Base-by-base conservation (phyloP, 2,113 vertebrate genomes). In the Oryzias javanicus region DNA sequence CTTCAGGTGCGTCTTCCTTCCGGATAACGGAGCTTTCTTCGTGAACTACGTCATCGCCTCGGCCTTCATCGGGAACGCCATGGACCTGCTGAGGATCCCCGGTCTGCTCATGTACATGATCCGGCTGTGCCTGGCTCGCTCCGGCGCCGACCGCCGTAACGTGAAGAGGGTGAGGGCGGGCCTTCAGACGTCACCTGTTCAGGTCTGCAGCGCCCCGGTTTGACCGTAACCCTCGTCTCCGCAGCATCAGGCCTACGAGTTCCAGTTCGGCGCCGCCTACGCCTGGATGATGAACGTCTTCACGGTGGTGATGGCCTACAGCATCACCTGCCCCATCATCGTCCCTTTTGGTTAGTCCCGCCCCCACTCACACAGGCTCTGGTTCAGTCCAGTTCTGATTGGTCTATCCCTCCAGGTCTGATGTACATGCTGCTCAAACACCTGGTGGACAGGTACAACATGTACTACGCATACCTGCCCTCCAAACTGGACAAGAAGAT, bases 221-320 rank as follows among this genome's bases (percentile, higher is more conserved):
- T 35, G 8, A 35, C 35, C 0, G 6, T 48, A 45, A 55, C 20
- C 64, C 3, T 55, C 2, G 0, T 64, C 47, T 24, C 20, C 42
- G 22, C 90, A 98, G 96, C 96, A 98, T 69, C 96, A 98, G 85
- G 96, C 96, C 68, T 98, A 98, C 0, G 96, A 98, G 92, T 98
- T 98, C 86, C 96, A 98, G 91, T 98, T 98, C 1, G 96, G 96
- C 16, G 95, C 94, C 4, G 96, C 96, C 49, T 98, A 98, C 0
- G 96, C 95, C 50, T 98, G 96, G 96, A 98, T 98, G 94, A 98
- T 98, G 96, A 96, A 94, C 1, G 95, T 98, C 83, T 98, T 98
- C 91, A 98, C 96, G 12, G 96, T 98, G 64, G 96, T 98, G 72
- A 98, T 98, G 96, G 97, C 96, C 6, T 98, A 98, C 91, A 98